phyloP scores from a whole-genome alignment of 2,797 vertebrate genomes.

The Poeciliopsis presidionis region DNA sequence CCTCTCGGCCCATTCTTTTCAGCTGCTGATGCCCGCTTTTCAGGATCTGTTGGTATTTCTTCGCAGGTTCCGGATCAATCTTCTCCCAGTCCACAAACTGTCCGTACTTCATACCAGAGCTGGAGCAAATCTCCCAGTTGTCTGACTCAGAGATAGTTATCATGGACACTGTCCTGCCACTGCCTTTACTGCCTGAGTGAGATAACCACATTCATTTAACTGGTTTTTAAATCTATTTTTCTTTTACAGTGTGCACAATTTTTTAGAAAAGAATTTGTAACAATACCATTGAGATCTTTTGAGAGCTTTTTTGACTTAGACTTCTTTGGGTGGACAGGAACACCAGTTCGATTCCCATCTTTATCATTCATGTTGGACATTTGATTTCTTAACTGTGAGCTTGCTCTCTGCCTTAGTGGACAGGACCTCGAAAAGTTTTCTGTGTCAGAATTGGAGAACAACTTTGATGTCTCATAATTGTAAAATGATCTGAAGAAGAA shows the following conservation, averaged over 20 bases:
- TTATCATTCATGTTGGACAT: conserved; percentile 49
- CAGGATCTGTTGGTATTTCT: conserved; percentile 69
- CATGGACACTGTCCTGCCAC: conserved; percentile 68
- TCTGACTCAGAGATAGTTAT: conserved; percentile 82
- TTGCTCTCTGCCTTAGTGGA: conserved; percentile 38
- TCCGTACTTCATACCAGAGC: conserved; percentile 78
- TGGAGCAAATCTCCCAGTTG: conserved; percentile 80
- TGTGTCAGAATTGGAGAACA: not conserved
- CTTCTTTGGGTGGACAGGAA: conserved; percentile 48
- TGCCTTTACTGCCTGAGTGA: conserved; percentile 65
- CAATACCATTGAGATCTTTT: conserved; percentile 70
- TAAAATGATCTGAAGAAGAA: conserved; percentile 78
- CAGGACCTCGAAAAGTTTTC: conserved; percentile 29
- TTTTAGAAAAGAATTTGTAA: not conserved
- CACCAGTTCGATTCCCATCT: conserved; percentile 14
- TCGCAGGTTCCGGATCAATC: conserved; percentile 72
- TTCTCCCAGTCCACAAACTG: conserved; percentile 89
- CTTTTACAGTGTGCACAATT: not conserved
- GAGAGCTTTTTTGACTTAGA: conserved; percentile 57
- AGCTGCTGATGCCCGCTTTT: conserved; percentile 73
- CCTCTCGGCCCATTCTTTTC: conserved; percentile 84
- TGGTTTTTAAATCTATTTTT: not conserved
- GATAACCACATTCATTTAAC: not conserved
- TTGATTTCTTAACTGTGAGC: conserved; percentile 34
- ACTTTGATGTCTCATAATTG: conserved; percentile 67